Evolutionary conservation across 2,888 invertebrate species (phyloP).

Genomic region (Lasioglossum marginatum): DNA sequence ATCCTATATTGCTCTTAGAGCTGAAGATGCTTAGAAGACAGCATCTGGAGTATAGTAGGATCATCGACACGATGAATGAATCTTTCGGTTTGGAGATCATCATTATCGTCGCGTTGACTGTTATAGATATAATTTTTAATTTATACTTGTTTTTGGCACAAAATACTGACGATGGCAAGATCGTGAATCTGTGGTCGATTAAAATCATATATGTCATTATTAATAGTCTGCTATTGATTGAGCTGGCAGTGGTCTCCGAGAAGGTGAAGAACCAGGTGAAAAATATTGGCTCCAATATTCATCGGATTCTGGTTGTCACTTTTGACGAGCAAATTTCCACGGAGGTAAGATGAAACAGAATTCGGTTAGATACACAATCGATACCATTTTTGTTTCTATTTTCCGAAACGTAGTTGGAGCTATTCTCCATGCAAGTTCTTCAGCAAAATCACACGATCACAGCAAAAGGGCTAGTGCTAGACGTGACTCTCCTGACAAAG

Average conservation of each 20-base stretch:
- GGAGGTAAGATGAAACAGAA: slow-evolving; percentile 66
- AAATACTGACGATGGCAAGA: fast-evolving
- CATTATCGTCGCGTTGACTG: slow-evolving; percentile 68
- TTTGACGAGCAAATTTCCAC: slow-evolving; percentile 70
- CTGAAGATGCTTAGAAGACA: slow-evolving; percentile 71
- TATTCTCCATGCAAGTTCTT: slow-evolving; percentile 76
- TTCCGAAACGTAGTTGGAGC: slow-evolving; percentile 66
- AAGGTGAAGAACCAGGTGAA: slow-evolving; percentile 63
- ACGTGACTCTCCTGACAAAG: slow-evolving; percentile 73
- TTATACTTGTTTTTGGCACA: slow-evolving; percentile 11
- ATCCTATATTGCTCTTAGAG: slow-evolving; percentile 71
- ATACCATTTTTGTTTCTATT: slow-evolving; percentile 20
- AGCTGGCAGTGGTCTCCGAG: slow-evolving; percentile 68
- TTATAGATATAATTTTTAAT: slow-evolving; percentile 75
- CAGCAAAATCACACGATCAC: slow-evolving; percentile 73
- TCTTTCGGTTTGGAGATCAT: slow-evolving; percentile 73
- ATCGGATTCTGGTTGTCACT: slow-evolving; percentile 72
- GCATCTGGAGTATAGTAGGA: slow-evolving; percentile 73
- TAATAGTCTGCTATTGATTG: slow-evolving; percentile 59
- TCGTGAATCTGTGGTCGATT: slow-evolving; percentile 58
- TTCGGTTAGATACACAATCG: not conserved
- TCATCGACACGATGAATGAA: slow-evolving; percentile 69
- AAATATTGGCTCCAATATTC: slow-evolving; percentile 69
- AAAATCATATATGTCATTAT: slow-evolving; percentile 52
- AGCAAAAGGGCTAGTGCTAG: slow-evolving; percentile 71